Evolutionary conservation across 2,888 invertebrate genomes (phyloP), one percentile per base, ranked within the genome.

Genomic region (Folsomia candida): DNA sequence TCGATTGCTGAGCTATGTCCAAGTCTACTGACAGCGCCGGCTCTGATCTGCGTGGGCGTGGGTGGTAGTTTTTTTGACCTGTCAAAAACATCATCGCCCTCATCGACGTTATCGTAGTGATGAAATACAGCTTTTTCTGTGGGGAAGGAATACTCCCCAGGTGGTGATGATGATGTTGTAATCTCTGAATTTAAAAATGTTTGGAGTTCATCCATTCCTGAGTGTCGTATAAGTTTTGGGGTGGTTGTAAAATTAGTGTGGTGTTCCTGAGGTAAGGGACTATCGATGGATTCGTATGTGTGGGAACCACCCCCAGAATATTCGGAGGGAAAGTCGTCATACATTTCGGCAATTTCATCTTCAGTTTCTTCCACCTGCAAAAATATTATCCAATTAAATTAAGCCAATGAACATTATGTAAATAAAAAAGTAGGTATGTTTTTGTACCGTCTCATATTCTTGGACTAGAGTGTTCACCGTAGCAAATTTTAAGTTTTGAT

Each of bases 1-100:
- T 76, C 73, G 29, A 79, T 66, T 22, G 77, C 79, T n/a, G 79
- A 76, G 68, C 76, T 76, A 37, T 79, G 79, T 6, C 79, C 79
- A 22, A 79, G 62, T 54, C 77, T 51, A 61, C 75, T 79, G 4
- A 79, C 71, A 24, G 77, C 76, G 18, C 76, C 76, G 1, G 69
- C 67, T 26, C 63, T 3, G 24, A 64, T 54, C 11, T 6, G 20
- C 11, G 54, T 4, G 54, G 54, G 11, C 6, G 54, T 6, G 54
- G 54, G 20, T 54, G 20, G n/a, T 22, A 20, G 54, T 20, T 54
- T 54, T 6, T 6, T 54, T 6, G 54, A 4, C n/a, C n/a, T n/a
- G n/a, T n/a, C n/a, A n/a, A 54, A 54, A 22, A 20, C 20, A 18
- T 54, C 20, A 20, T 51, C 51, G 9, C 20, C 51, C 51, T 9